A percentile compares a stretch with the other conserved stretches of the same genome.
Evolutionary conservation across 2,113 vertebrate genomes (phyloP).

Genomic region (Rallus limicola): DNA sequence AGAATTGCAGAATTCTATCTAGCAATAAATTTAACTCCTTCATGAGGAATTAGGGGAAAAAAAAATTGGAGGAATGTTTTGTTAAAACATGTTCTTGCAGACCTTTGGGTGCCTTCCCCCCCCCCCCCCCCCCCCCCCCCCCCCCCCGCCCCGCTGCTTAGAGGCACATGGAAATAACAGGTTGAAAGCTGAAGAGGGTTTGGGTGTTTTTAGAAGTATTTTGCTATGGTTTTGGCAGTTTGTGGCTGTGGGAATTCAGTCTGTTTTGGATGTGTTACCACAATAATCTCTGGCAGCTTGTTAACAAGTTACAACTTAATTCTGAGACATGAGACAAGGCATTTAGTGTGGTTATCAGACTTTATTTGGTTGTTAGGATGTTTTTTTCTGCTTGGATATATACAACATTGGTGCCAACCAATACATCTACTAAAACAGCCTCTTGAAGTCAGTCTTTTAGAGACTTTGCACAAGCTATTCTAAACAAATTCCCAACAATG

Average conservation of each 20-base stretch:
- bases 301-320: neutral
- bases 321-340: neutral
- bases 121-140: no score
- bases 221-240: neutral
- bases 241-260: neutral
- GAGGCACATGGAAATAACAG: neutral
- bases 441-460: neutral
- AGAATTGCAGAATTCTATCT: conserved; percentile 11
- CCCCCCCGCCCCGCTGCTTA: no score
- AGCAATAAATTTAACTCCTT: neutral
- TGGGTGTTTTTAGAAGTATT: neutral
- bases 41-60: conserved; percentile 27
- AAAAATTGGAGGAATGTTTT: conserved; percentile 33
- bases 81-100: neutral
- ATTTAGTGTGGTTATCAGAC: neutral
- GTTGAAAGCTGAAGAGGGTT: neutral
- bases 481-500: neutral
- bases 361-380: neutral
- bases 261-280: neutral
- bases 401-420: neutral
- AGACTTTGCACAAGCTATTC: neutral
- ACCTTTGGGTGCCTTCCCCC: neutral
- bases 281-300: neutral
- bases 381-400: neutral
- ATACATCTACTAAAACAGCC: neutral